Evolutionary conservation across 1,140 invertebrate species (phyloP).

Genomic region (Drosophila ogumai): DNA sequence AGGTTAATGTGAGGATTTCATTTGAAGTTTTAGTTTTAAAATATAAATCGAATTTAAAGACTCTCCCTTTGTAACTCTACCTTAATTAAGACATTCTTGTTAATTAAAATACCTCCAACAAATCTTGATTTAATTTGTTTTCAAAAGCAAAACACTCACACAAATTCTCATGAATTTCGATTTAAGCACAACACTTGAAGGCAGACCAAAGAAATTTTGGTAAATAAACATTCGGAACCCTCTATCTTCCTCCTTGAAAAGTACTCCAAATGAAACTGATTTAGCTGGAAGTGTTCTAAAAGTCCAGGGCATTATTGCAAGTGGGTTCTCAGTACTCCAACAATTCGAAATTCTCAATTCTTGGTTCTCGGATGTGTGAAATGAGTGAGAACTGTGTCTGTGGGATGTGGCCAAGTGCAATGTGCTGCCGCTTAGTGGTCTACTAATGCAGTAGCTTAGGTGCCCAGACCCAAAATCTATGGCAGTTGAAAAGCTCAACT

Average conservation of each 20-base stretch:
- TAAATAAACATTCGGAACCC: constrained; percentile 26
- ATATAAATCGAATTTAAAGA: neutral
- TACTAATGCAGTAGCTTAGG: constrained; percentile 65
- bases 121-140: constrained; percentile 1
- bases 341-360: constrained; percentile 14
- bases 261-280: constrained; percentile 13
- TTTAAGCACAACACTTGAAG: neutral
- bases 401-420: constrained; percentile 38
- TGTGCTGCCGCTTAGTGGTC: constrained; percentile 58
- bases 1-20: neutral
- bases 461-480: neutral
- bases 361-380: neutral
- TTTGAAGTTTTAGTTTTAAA: neutral
- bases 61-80: no score
- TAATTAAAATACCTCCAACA: neutral
- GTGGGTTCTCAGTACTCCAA: neutral
- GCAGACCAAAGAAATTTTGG: constrained; percentile 14
- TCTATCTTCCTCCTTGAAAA: neutral
- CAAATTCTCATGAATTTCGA: constrained; percentile 1
- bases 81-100: constrained; percentile 1
- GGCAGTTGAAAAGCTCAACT: constrained; percentile 21
- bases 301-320: constrained; percentile 53
- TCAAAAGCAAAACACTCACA: neutral
- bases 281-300: constrained; percentile 38
- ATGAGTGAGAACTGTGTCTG: constrained; percentile 6